Evolutionary conservation across 2,888 invertebrate genomes (phyloP).

Genomic region (Chromoteleia sp.): DNA sequence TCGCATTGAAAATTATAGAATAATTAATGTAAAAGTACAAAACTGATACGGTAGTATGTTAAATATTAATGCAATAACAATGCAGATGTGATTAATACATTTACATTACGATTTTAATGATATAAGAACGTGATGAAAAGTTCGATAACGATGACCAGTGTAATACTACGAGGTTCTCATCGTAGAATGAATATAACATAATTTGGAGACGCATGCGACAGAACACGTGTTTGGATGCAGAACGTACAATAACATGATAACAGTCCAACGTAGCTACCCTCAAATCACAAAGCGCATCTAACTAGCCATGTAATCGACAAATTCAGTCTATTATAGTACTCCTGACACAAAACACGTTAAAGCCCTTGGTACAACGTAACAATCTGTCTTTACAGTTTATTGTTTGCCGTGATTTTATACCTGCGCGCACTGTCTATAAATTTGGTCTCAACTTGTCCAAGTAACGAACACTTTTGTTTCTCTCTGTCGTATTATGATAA

Average conservation of each 20-base stretch:
- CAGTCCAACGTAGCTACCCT: conserved; percentile 76
- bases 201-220: conserved; percentile 53
- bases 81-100: too few species aligned
- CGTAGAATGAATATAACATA: conserved; percentile 40
- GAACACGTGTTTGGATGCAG: conserved; percentile 60
- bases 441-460: conserved; percentile 24
- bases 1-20: too few species aligned
- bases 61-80: too few species aligned
- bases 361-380: conserved; percentile 49
- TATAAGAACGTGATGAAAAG: neutral
- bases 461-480: conserved; percentile 21
- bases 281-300: conserved; percentile 82
- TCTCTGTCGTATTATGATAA: conserved; percentile 22
- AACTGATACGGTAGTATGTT: too few species aligned
- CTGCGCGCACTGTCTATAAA: conserved; percentile 20
- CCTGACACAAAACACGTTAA: conserved; percentile 57
- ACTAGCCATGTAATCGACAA: conserved; percentile 84
- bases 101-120: neutral
- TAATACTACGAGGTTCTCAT: conserved; percentile 14
- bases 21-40: neutral
- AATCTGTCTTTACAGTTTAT: conserved; percentile 64
- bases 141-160: neutral
- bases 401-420: conserved; percentile 58
- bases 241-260: conserved; percentile 71
- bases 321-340: conserved; percentile 79